These are phyloP conservation scores for Dendrophyllia cribrosa DNA, from an alignment of 64 coral and sea anemone species.

Conservation along the genomic window DNA sequence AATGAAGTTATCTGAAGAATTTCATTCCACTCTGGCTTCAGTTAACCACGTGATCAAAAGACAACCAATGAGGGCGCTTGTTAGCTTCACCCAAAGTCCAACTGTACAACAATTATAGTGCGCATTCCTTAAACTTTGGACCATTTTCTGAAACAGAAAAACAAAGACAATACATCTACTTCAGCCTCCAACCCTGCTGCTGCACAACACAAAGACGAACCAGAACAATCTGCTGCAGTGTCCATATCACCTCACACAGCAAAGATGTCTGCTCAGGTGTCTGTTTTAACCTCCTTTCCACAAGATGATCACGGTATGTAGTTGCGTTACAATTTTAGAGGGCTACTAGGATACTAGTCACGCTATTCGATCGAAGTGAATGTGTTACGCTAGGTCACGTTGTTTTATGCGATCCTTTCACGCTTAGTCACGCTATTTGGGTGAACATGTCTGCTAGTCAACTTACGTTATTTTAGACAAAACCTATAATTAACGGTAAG, in stretches of 20 bases:
- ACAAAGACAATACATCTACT: constrained; percentile 10
- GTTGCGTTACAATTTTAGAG: neutral
- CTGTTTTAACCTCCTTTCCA: neutral
- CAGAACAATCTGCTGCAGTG: neutral
- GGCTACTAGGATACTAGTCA: no score
- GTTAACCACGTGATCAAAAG: no score
- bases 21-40: no score
- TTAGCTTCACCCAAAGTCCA: no score
- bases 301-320: neutral
- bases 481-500: no score
- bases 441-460: no score
- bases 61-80: no score
- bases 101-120: no score
- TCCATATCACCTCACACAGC: neutral
- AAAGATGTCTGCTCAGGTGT: neutral
- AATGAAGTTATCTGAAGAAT: no score
- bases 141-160: constrained; percentile 8
- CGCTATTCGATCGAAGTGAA: no score
- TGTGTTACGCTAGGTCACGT: neutral
- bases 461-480: no score
- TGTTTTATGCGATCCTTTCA: neutral
- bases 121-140: no score
- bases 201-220: constrained; percentile 52
- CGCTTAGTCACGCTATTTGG: neutral
- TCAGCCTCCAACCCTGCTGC: neutral